Base-by-base conservation (phyloP, 2,113 vertebrate species). In the Amia ocellicauda region DNA sequence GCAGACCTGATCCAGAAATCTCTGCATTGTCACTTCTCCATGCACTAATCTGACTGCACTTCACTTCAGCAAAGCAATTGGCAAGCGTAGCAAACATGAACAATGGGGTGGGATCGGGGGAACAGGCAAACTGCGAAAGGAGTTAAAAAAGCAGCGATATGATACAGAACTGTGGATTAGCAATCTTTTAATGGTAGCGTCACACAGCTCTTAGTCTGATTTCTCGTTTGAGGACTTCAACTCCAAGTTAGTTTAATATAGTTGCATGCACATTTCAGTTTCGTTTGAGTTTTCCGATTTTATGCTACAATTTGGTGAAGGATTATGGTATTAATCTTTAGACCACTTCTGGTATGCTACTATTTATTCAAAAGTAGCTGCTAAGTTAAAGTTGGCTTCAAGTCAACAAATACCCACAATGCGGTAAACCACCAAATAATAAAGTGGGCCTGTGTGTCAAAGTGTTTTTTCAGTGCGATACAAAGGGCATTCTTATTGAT, bases 21-120 rank as follows among this genome's bases (percentile, higher is more conserved):
- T 78, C 89, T 85, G 87, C 86, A 88, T 92, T 91, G 84, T 91
- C 78, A 85, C 85, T 89, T 89, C 81, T 89, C 83, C 79, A 76
- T 84, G 79, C 70, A 73, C 85, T 83, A 88, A 89, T 90, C 82
- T 89, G 85, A 86, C 79, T 50, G 79, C 87, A 83, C 72, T 85
- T 86, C 83, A 58, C 85, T 69, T 63, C 76, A 74, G 80, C 58
- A 79, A 89, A 85, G 87, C 83, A 85, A 88, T 88, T 88, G 86
- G 84, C 88, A 84, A 86, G 79, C 79, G 69, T 86, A 80, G 87
- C 88, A 89, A 87, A 87, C 82, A 54, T 75, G 81, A 87, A 88
- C 86, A 86, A 87, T 84, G 78, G 75, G 72, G 71, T 72, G 77
- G 77, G 79, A 69, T 77, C 77, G 58, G 55, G 28, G 56, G 62